These are phyloP conservation scores for Macrochelys suwanniensis DNA, from an alignment of 2,797 vertebrate genomes.

Conservation along the genomic window DNA sequence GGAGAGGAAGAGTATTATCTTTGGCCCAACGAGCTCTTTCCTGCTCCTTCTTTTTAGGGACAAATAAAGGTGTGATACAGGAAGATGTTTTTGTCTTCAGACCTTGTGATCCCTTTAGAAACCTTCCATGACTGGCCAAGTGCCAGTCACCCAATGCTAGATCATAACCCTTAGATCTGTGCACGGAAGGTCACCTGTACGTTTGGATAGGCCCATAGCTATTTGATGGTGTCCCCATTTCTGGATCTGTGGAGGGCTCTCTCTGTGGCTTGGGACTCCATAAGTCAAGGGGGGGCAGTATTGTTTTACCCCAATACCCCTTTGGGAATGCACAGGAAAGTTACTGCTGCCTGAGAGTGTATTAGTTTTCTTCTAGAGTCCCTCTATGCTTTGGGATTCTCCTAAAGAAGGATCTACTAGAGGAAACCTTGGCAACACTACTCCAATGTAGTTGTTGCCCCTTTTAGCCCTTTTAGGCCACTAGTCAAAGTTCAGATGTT, in stretches of 20 bases:
- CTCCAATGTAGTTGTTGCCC: background rate
- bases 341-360: background rate
- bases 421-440: background rate
- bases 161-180: background rate
- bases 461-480: background rate
- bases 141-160: background rate
- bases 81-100: background rate
- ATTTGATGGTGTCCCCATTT: background rate
- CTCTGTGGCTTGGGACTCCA: background rate
- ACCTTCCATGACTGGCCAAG: background rate
- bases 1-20: background rate
- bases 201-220: background rate
- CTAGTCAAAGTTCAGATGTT: background rate
- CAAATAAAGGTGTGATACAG: background rate
- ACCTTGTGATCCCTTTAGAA: background rate
- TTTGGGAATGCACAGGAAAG: background rate
- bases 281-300: background rate
- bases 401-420: background rate
- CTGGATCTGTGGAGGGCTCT: background rate
- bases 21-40: background rate
- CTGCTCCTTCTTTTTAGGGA: background rate
- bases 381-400: background rate
- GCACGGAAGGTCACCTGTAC: background rate
- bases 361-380: background rate
- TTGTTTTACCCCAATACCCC: background rate